Base-by-base conservation (phyloP, 2,888 invertebrate genomes). In the Eupithecia abbreviata region DNA sequence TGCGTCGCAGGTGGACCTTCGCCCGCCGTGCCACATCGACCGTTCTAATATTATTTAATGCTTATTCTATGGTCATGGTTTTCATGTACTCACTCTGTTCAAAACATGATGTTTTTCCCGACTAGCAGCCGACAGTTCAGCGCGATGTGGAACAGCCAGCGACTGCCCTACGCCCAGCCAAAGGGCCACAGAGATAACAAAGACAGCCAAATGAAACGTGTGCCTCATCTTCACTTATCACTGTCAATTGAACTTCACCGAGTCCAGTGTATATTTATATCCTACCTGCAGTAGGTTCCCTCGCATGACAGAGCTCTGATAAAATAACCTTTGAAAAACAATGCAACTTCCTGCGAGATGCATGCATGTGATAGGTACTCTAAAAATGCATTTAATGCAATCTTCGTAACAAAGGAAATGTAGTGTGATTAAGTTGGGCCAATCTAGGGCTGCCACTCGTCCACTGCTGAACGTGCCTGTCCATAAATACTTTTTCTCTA, bases 281-380 rank as follows among this genome's bases (percentile, higher is more conserved):
- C 18, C 45, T 68, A 43, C 43, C 4, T 15, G 7, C 15, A n/a
- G 43, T 18, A 67, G 7, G 45, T 43, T 43, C 10, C 67, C 78
- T 76, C 84, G 90, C 91, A 90, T 91, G 90, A 82, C 82, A 76
- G 71, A 42, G 72, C 78, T 71, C 78, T 79, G 80, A 77, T 83
- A 85, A 87, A 58, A 18, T 9, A 86, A 89, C 86, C 88, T 88
- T 89, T 91, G 89, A 90, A 89, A 92, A 90, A 92, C 90, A 93
- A 92, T 93, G n/a, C 87, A 84, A 89, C 90, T 90, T 93, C 93
- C 94, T 91, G 91, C 81, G 80, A 72, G 89, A 90, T 91, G 83
- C 85, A 90, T 88, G 87, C 85, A 83, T 79, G 74, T 85, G 92
- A 93, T 92, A 58, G 9, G n/a, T 9, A 87, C 78, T 84, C 88